Evolutionary conservation across 2,113 vertebrate species (phyloP).

Genomic region (Cettia cetti): DNA sequence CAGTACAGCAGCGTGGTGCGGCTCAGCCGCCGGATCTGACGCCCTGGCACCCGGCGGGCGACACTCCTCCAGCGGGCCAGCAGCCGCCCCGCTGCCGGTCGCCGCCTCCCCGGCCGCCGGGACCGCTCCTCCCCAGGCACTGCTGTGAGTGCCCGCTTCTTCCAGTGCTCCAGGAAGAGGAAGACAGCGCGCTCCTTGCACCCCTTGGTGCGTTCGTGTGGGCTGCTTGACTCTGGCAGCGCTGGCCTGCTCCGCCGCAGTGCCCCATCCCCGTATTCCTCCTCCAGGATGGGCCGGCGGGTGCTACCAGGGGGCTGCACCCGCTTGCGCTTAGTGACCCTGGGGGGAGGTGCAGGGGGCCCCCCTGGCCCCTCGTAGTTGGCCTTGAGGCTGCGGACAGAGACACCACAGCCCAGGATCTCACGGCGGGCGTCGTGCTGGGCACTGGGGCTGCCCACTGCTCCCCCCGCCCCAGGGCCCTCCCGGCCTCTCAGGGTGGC

Average conservation of each 20-base stretch:
- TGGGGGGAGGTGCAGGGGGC: constrained; percentile 5
- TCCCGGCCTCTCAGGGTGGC: constrained; percentile 80
- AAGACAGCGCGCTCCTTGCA: constrained; percentile 89
- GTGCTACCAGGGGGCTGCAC: constrained; percentile 70
- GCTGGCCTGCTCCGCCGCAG: constrained; percentile 72
- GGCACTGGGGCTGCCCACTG: background rate
- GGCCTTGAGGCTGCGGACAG: constrained; percentile 89
- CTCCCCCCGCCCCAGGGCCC: constrained; percentile 44
- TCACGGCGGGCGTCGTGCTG: constrained; percentile 53
- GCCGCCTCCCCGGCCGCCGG: background rate
- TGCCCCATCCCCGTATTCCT: constrained; percentile 56
- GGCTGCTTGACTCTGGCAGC: constrained; percentile 76
- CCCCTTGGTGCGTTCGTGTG: constrained; percentile 81
- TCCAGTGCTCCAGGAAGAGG: constrained; percentile 94
- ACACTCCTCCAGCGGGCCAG: constrained; percentile 89
- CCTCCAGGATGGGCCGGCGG: constrained; percentile 76
- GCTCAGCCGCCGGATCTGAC: constrained; percentile 79
- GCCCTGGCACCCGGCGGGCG: constrained; percentile 82
- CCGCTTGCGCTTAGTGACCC: constrained; percentile 70
- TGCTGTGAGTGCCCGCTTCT: constrained; percentile 81
- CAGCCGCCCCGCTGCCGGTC: constrained; percentile 76
- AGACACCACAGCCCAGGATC: constrained; percentile 90
- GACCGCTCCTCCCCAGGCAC: background rate
- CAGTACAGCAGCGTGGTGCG: constrained; percentile 85
- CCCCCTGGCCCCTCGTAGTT: constrained; percentile 83